phyloP scores from a whole-genome alignment of 2,797 vertebrate genomes.

The Echeneis naucrates region DNA sequence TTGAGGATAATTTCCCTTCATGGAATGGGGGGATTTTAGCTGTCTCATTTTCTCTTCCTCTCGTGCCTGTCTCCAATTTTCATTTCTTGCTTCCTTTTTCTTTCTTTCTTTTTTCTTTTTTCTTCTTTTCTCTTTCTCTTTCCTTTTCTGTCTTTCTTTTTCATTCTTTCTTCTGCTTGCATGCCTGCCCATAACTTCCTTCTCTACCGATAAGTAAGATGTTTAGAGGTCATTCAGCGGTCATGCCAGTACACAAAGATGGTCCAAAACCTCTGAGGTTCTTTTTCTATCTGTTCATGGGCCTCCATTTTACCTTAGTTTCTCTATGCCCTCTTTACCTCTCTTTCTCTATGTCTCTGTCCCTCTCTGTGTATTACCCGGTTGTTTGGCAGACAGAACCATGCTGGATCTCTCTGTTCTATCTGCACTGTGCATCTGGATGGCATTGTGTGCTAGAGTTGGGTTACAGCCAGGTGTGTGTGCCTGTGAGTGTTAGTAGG shows the following conservation, averaged over 20 bases:
- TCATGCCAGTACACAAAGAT: constrained; percentile 68
- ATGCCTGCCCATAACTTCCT: neutral
- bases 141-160: neutral
- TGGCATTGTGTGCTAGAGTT: constrained; percentile 78
- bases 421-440: constrained; percentile 83
- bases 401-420: constrained; percentile 73
- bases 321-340: constrained; percentile 32
- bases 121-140: constrained; percentile 1
- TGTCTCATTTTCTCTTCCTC: constrained; percentile 69
- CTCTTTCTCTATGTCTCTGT: constrained; percentile 20
- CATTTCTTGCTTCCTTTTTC: constrained; percentile 6
- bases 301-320: constrained; percentile 42
- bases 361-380: constrained; percentile 53
- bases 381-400: constrained; percentile 75
- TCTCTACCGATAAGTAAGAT: constrained; percentile 37
- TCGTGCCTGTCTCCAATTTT: constrained; percentile 50
- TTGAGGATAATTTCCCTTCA: constrained; percentile 82
- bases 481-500: constrained; percentile 17
- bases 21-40: constrained; percentile 75
- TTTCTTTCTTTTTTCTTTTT: constrained; percentile 12
- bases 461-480: constrained; percentile 74
- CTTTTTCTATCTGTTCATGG: constrained; percentile 40
- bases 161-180: neutral
- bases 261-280: constrained; percentile 67
- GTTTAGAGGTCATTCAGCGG: constrained; percentile 69